Evolutionary conservation across 2,888 invertebrate genomes (phyloP).

Genomic region (Lithophane leautieri): DNA sequence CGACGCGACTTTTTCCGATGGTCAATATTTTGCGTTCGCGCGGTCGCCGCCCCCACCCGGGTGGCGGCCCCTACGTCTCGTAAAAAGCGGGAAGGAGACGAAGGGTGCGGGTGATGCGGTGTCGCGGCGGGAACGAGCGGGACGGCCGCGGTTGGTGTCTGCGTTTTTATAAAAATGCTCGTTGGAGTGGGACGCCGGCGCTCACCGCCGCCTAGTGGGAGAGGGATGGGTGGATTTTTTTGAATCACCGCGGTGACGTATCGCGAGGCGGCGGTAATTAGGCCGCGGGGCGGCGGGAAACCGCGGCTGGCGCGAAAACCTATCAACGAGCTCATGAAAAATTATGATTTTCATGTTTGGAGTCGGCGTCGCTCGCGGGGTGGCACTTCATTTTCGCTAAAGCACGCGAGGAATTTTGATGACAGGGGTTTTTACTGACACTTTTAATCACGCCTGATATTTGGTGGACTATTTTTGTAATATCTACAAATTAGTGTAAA

Average conservation of each 20-base stretch:
- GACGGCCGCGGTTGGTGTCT: conserved; percentile 88
- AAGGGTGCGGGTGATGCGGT: conserved; percentile 86
- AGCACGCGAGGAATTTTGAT: conserved; percentile 80
- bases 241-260: conserved; percentile 89
- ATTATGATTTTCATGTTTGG: conserved; percentile 89
- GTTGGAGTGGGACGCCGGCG: conserved; percentile 84
- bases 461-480: conserved; percentile 54
- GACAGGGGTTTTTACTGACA: conserved; percentile 75
- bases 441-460: conserved; percentile 68
- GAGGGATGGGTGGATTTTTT: conserved; percentile 89
- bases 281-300: conserved; percentile 90
- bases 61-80: conserved; percentile 90
- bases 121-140: conserved; percentile 87
- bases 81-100: conserved; percentile 91
- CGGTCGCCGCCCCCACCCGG: conserved; percentile 89
- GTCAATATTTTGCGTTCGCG: conserved; percentile 91
- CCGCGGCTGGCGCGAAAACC: conserved; percentile 89
- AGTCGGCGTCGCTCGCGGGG: conserved; percentile 78
- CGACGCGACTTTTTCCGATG: conserved; percentile 91
- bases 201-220: conserved; percentile 76
- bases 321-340: conserved; percentile 90
- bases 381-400: conserved; percentile 83
- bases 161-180: conserved; percentile 90
- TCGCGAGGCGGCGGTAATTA: conserved; percentile 89
- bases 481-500: conserved; percentile 8